Evolutionary conservation across 2,888 invertebrate species (phyloP), one percentile per base, ranked within the genome.

Genomic region (Drosophila borealis): DNA sequence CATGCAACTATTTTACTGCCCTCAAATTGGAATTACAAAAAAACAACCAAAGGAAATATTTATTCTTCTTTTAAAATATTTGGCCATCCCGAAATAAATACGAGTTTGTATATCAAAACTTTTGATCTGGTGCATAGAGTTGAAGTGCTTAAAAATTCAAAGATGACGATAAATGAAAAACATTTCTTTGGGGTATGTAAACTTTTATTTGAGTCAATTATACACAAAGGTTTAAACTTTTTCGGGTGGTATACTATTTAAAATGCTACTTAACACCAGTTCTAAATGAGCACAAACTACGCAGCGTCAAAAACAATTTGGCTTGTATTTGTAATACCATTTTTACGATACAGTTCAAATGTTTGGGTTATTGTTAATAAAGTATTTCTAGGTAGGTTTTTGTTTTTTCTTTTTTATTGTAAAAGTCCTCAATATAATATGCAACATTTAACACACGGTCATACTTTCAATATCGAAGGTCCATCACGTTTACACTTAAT

Each of bases 181-280:
- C 17, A 11, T 3, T 21, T 54, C 13, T 17, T 45, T 46, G 44
- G 50, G 61, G 69, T 59, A 59, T 74, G 64, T 78, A 75, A 78
- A 75, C 57, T 41, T 75, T 75, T 75, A 77, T 88, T 82, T 70
- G 74, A 85, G 71, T 78, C 80, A 70, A 74, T 68, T 85, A 71
- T 81, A 71, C 85, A 82, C 80, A 79, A 57, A 59, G 68, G 64
- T 71, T 48, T 63, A 54, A 33, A 54, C 46, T 66, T 19, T 78
- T 42, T 78, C 59, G 74, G 86, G 80, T 77, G 82, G 82, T 82
- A 64, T 70, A 70, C 80, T 82, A 78, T 70, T 74, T 79, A 74
- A 85, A 86, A 83, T 88, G 83, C 88, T 83, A 88, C 78, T 71
- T 78, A 87, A 84, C 73, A 67, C 76, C 82, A 64, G 70, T 66